Percentiles rank a stretch among this genome's conserved stretches.
Evolutionary conservation across 1,140 invertebrate genomes (phyloP).

Genomic region (Drosophila azteca): DNA sequence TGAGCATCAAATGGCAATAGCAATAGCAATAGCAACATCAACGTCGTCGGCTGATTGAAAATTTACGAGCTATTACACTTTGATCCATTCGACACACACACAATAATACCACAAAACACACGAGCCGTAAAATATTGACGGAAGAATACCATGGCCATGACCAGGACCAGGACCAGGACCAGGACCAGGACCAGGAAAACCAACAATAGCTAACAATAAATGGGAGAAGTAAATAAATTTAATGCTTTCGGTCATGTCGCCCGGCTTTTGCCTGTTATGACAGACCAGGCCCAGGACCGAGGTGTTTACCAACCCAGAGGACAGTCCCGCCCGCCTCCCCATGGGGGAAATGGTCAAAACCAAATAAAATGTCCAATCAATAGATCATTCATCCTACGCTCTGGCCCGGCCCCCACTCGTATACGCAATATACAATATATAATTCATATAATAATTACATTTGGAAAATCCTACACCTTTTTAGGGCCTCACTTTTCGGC

Average conservation of each 20-base stretch:
- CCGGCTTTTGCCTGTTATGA: conserved; percentile 42
- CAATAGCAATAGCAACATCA: conserved; percentile 1
- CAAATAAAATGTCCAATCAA: conserved; percentile 24
- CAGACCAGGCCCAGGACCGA: conserved; percentile 6
- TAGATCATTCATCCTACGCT: not conserved
- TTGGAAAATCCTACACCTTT: too few species aligned
- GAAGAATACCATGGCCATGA: too few species aligned
- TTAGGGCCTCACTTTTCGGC: too few species aligned
- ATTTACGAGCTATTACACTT: conserved; percentile 64
- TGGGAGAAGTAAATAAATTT: conserved; percentile 45
- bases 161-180: too few species aligned
- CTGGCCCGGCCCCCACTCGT: too few species aligned
- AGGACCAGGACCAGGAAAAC: too few species aligned
- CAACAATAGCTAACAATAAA: conserved; percentile 27
- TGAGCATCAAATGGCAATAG: conserved; percentile 13
- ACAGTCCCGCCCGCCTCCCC: not conserved
- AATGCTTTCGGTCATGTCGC: conserved; percentile 38
- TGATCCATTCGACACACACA: conserved; percentile 55
- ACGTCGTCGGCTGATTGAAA: conserved; percentile 42
- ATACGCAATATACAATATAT: not conserved
- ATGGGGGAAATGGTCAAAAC: conserved; percentile 7
- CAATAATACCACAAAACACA: not conserved
- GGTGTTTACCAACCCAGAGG: conserved; percentile 24
- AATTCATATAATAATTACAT: too few species aligned
- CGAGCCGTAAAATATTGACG: too few species aligned